phyloP scores from a whole-genome alignment of 2,797 vertebrate species.

The Muraenolepis orangiensis region DNA sequence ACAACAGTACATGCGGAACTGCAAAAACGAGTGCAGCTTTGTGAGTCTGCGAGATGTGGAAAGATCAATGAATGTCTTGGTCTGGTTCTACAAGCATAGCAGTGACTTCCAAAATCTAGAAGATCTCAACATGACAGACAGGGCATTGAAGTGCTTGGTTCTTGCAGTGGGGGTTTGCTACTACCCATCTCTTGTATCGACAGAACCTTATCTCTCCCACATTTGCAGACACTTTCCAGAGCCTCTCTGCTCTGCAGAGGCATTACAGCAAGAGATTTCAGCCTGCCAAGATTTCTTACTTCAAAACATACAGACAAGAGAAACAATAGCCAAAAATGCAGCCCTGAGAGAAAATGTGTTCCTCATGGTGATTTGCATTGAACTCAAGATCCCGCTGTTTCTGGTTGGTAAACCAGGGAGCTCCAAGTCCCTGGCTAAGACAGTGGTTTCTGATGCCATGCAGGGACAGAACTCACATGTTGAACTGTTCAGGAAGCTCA shows the following conservation, averaged over 20 bases:
- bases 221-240: conserved; percentile 60
- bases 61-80: conserved; percentile 73
- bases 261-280: conserved; percentile 61
- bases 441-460: conserved; percentile 77
- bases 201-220: conserved; percentile 61
- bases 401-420: conserved; percentile 81
- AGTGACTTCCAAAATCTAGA: conserved; percentile 25
- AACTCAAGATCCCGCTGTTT: conserved; percentile 78
- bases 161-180: conserved; percentile 77
- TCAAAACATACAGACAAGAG: conserved; percentile 60
- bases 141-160: conserved; percentile 66
- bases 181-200: conserved; percentile 72
- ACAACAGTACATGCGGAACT: conserved; percentile 70
- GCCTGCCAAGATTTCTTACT: conserved; percentile 72
- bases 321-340: conserved; percentile 73
- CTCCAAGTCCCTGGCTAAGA: conserved; percentile 81
- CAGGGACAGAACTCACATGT: conserved; percentile 68
- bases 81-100: conserved; percentile 73
- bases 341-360: conserved; percentile 81
- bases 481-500: conserved; percentile 68
- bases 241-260: conserved; percentile 20
- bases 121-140: background rate
- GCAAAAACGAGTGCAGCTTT: conserved; percentile 75
- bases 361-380: conserved; percentile 80
- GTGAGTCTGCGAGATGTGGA: conserved; percentile 81